Evolutionary conservation across 2,888 invertebrate genomes (phyloP).

Genomic region (Trissolcus brochymenae): DNA sequence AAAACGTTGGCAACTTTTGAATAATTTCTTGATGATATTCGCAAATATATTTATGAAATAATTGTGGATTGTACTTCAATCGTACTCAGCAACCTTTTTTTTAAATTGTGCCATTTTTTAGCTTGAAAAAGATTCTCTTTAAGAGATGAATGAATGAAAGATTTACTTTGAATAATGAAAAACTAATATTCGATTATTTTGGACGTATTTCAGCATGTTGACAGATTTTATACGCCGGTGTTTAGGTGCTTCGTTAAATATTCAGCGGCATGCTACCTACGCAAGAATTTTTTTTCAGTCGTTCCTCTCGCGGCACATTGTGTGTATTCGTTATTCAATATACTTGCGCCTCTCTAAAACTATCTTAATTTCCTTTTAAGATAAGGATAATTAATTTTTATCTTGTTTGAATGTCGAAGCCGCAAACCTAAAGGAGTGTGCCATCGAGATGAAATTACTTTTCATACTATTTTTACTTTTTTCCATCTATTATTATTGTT

Average conservation of each 20-base stretch:
- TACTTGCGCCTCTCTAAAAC: conserved; percentile 15
- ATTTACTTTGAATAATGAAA: conserved; percentile 22
- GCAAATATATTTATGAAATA: too few relatives aligned
- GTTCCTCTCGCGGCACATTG: conserved; percentile 22
- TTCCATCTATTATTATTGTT: too few relatives aligned
- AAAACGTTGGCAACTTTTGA: too few relatives aligned
- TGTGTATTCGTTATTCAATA: conserved; percentile 38
- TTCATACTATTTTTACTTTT: too few relatives aligned
- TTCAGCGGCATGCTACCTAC: conserved; percentile 41
- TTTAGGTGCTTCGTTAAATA: conserved; percentile 34
- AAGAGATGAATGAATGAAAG: too few relatives aligned
- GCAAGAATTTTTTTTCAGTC: conserved; percentile 36
- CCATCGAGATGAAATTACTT: too few relatives aligned
- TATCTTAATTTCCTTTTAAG: conserved; percentile 46
- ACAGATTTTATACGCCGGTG: conserved; percentile 42
- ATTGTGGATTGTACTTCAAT: too few relatives aligned
- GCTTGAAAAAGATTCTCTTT: too few relatives aligned
- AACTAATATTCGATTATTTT: conserved; percentile 49
- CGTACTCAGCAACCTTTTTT: too few relatives aligned
- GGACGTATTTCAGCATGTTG: conserved; percentile 38
- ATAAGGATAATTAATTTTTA: conserved; percentile 43
- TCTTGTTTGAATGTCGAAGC: conserved; percentile 9
- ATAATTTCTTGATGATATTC: too few relatives aligned
- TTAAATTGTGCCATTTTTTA: too few relatives aligned
- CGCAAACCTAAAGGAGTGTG: neutral